phyloP scores from a whole-genome alignment of 2,113 vertebrate genomes.

The Podarcis cretensis region DNA sequence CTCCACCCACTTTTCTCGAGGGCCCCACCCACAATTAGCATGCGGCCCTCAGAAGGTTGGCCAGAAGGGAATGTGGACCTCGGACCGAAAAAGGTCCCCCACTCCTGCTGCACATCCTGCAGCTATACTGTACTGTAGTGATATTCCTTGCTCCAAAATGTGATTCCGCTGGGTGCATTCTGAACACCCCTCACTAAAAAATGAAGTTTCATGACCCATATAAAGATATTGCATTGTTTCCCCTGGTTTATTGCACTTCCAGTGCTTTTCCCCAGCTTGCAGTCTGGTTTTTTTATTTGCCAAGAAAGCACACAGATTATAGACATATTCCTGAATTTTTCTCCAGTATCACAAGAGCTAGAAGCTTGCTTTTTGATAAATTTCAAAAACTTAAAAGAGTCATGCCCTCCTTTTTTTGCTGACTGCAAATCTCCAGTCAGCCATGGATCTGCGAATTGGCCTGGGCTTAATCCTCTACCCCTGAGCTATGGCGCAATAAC shows the following conservation, averaged over 20 bases:
- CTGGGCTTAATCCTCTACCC: neutral
- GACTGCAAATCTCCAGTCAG: neutral
- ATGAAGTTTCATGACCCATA: neutral
- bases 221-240: neutral
- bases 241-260: neutral
- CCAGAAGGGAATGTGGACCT: too few relatives aligned
- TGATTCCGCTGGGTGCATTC: neutral
- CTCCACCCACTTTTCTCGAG: too few relatives aligned
- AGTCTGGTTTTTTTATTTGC: neutral
- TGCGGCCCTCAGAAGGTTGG: too few relatives aligned
- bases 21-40: too few relatives aligned
- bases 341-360: neutral
- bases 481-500: neutral
- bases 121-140: neutral
- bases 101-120: neutral
- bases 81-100: too few relatives aligned
- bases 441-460: neutral
- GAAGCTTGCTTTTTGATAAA: neutral
- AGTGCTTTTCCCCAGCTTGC: neutral
- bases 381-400: neutral
- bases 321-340: neutral
- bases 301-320: neutral
- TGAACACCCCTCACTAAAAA: neutral
- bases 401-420: too few relatives aligned
- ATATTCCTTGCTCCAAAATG: neutral